Evolutionary conservation across 2,113 vertebrate species (phyloP).

Genomic region (Phalacrocorax aristotelis): DNA sequence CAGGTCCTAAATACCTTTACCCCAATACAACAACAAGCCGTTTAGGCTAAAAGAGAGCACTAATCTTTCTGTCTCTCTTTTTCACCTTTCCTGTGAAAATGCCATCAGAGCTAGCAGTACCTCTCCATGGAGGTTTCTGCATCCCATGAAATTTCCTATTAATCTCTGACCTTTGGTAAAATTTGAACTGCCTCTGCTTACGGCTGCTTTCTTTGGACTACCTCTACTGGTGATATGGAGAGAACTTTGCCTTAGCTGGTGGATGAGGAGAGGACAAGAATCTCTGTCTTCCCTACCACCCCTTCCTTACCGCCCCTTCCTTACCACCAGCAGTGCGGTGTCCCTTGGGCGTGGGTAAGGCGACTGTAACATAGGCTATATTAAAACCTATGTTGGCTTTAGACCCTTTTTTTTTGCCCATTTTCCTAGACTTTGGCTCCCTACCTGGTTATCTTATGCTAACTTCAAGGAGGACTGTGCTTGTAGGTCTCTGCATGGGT

Average conservation of each 20-base stretch:
- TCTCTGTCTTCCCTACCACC: neutral
- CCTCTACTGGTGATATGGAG: neutral
- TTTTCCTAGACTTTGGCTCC: neutral
- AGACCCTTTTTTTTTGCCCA: neutral
- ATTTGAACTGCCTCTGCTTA: neutral
- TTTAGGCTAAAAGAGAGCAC: neutral
- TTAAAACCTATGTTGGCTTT: neutral
- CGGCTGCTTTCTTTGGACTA: neutral
- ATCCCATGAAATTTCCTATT: neutral
- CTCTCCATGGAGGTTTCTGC: neutral
- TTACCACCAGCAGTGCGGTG: neutral
- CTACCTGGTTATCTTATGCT: neutral
- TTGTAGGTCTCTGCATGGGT: neutral
- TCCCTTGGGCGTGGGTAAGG: neutral
- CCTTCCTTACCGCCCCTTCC: neutral
- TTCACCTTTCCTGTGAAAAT: neutral
- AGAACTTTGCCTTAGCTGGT: neutral
- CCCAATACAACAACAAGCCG: neutral
- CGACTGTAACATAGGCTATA: neutral
- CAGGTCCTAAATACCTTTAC: neutral
- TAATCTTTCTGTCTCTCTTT: neutral
- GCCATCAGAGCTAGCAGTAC: neutral
- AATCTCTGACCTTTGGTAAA: neutral
- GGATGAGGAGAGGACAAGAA: neutral
- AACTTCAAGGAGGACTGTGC: neutral